Base-by-base conservation (phyloP, 2,888 invertebrate species). In the Drosophila subsilvestris region DNA sequence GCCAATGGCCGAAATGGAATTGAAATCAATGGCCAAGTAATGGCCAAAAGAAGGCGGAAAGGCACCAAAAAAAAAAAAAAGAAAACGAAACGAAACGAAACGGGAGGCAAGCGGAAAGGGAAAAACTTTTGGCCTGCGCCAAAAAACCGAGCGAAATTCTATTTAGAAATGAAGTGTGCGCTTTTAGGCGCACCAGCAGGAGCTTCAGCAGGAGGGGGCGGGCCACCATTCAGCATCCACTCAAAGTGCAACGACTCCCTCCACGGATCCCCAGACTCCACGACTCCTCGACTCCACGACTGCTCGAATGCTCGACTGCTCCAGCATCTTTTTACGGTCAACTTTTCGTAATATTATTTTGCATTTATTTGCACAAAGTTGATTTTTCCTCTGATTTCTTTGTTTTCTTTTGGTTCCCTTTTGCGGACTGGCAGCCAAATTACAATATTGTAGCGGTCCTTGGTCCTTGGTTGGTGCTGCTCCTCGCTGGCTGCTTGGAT, bases 301-400 rank as follows among this genome's bases (percentile, higher is more conserved):
- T 54, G n/a, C n/a, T 8, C 12, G 1, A 22, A 43, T 3, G 12
- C 49, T n/a, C 17, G 32, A 32, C 57, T 37, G 22, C n/a, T 45
- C 29, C 37, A 9, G 20, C 71, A 70, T 59, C 61, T 67, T 80
- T 78, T 58, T 66, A 79, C 68, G 79, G 83, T 85, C 76, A 89
- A 86, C 89, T 89, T 89, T 89, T 83, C 77, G 86, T 80, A 74
- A 88, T 83, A 89, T 86, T 86, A 88, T 88, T 89, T 88, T 80
- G 80, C 86, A 86, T 87, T 88, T 89, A 86, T 89, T 87, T 87
- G 82, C 81, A 53, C 78, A 86, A 59, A 78, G 76, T 89, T 71
- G 63, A 60, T 74, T 62, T 67, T 74, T 43, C 17, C 49, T 49
- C 47, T 51, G 50, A 48, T 65, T 74, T 58, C 53, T 74, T 67